Base-by-base conservation (phyloP, 2,888 invertebrate species). In the Thumatha senex region DNA sequence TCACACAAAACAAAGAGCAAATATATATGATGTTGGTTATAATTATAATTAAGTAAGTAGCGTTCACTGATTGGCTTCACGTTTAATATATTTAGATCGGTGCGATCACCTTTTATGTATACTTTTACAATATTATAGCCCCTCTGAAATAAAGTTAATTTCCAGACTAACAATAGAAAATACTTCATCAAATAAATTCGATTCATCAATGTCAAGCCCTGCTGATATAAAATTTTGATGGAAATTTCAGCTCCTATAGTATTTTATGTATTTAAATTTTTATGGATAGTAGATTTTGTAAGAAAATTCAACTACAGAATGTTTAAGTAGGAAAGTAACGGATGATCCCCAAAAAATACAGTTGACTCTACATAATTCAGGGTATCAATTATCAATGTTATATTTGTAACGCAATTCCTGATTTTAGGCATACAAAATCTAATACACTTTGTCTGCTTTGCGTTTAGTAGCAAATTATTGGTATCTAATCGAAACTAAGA, bases 301-400 rank as follows among this genome's bases (percentile, higher is more conserved):
- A 42, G 51, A 50, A 63, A 67, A 67, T 63, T 56, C 55, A 70
- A 60, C 67, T 61, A 63, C 55, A 60, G 58, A 63, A 53, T 61
- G 56, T 54, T 64, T 60, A 57, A 64, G 60, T 49, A 59, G 58
- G 66, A 56, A 68, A 60, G 67, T 52, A 46, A 45, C 48, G 55
- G 57, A n/a, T n/a, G n/a, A n/a, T n/a, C n/a, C n/a, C n/a, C n/a
- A n/a, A n/a, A n/a, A n/a, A n/a, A n/a, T n/a, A n/a, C n/a, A n/a
- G n/a, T n/a, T n/a, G n/a, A n/a, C n/a, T n/a, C n/a, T n/a, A n/a
- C n/a, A n/a, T n/a, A n/a, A n/a, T n/a, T n/a, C n/a, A n/a, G n/a
- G n/a, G n/a, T n/a, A n/a, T n/a, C n/a, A n/a, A n/a, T n/a, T n/a
- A n/a, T n/a, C n/a, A n/a, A n/a, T n/a, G n/a, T n/a, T n/a, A n/a